A percentile compares a stretch with the other conserved stretches of the same genome.
These are phyloP conservation scores for Apocheima hispidaria DNA, from an alignment of 2,888 invertebrate genomes.

Conservation along the genomic window DNA sequence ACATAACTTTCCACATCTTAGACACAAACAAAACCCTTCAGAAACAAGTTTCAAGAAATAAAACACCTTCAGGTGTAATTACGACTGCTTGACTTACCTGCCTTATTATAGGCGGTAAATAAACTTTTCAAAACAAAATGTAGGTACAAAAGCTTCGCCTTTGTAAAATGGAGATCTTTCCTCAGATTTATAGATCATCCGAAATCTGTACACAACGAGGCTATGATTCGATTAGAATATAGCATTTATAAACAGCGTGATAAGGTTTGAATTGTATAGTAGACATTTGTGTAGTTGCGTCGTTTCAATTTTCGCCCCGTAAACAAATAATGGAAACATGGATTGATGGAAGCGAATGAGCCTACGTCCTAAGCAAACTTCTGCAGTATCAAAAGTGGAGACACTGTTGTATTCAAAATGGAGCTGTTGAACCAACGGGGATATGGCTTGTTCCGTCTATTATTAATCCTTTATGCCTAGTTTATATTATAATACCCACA, in stretches of 20 bases:
- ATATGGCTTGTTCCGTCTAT: slow-evolving; percentile 63
- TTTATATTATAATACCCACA: slow-evolving; percentile 57
- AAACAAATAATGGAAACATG: slow-evolving; percentile 78
- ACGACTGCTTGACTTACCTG: slow-evolving; percentile 45
- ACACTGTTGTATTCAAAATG: slow-evolving; percentile 62
- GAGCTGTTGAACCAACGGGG: slow-evolving; percentile 52
- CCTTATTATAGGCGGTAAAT: slow-evolving; percentile 38
- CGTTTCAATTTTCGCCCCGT: slow-evolving; percentile 59
- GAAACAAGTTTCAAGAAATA: slow-evolving; percentile 4
- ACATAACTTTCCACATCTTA: neutral
- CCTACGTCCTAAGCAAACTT: slow-evolving; percentile 79
- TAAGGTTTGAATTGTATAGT: slow-evolving; percentile 55
- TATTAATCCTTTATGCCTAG: slow-evolving; percentile 61
- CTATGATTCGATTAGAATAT: slow-evolving; percentile 44
- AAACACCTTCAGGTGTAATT: slow-evolving; percentile 32
- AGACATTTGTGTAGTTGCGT: slow-evolving; percentile 52
- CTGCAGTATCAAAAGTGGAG: slow-evolving; percentile 65
- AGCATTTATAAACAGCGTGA: slow-evolving; percentile 46
- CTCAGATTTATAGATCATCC: slow-evolving; percentile 59
- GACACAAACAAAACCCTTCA: neutral
- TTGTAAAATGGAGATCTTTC: slow-evolving; percentile 62
- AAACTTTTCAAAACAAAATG: slow-evolving; percentile 57
- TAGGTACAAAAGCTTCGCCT: slow-evolving; percentile 48
- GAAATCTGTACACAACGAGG: slow-evolving; percentile 55
- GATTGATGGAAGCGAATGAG: slow-evolving; percentile 71